phyloP scores from a whole-genome alignment of 2,888 invertebrate species.

The Eurytoma adleriae region DNA sequence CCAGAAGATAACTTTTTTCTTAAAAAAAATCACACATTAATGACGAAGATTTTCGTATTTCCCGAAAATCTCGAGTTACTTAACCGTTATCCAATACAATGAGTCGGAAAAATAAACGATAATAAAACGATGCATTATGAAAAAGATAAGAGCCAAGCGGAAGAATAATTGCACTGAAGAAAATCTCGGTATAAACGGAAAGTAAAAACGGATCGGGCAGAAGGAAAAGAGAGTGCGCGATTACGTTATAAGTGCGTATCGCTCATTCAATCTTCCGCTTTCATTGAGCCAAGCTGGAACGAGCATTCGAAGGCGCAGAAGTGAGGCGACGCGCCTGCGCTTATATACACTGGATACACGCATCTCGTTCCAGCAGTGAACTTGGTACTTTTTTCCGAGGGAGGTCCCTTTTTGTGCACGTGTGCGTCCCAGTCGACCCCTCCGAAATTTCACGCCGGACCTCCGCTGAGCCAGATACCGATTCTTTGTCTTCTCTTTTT shows the following conservation, averaged over 20 bases:
- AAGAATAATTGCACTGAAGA: too few species aligned
- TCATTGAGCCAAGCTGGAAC: conserved; percentile 2
- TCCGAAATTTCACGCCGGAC: conserved; percentile 11
- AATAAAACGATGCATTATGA: too few species aligned
- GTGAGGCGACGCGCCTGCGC: neutral
- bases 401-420: neutral
- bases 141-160: too few species aligned
- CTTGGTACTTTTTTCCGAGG: neutral
- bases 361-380: neutral
- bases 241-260: conserved; percentile 32
- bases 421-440: neutral
- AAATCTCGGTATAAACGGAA: neutral
- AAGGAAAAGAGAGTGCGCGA: conserved; percentile 21
- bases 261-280: conserved; percentile 38
- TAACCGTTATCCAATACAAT: too few species aligned
- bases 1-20: too few species aligned
- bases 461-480: neutral
- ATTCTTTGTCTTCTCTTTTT: neutral
- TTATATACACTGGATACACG: neutral
- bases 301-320: neutral
- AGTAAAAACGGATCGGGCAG: neutral
- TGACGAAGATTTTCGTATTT: too few species aligned
- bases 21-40: too few species aligned
- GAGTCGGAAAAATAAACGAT: too few species aligned
- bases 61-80: too few species aligned